A percentile compares a stretch with the other conserved stretches of the same genome.
phyloP scores from a whole-genome alignment of 1,140 invertebrate species.

The Eueides isabella region DNA sequence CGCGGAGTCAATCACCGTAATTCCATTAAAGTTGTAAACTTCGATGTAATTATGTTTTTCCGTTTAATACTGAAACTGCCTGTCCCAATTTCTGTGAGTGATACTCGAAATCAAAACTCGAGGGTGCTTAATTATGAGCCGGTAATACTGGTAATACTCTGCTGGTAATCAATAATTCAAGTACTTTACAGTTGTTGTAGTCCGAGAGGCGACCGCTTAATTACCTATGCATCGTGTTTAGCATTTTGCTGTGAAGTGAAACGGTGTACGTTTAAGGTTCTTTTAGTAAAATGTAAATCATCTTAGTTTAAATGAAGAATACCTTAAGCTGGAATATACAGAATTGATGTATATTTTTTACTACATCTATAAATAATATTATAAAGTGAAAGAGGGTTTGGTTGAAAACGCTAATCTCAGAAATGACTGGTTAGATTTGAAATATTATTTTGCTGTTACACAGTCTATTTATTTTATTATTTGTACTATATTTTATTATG shows the following conservation, averaged over 20 bases:
- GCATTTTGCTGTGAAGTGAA: constrained; percentile 3
- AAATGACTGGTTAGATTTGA: no score
- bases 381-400: no score
- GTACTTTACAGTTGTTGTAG: constrained; percentile 1
- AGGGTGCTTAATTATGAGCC: constrained; percentile 3
- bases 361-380: no score
- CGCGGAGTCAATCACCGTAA: constrained; percentile 7
- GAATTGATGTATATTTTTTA: no score
- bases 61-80: neutral
- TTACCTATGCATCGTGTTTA: constrained; percentile 2
- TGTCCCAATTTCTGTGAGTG: constrained; percentile 4
- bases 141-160: constrained; percentile 8
- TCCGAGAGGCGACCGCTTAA: constrained; percentile 6
- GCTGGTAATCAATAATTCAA: constrained; percentile 9
- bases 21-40: constrained; percentile 7
- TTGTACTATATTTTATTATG: no score
- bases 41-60: neutral
- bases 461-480: no score
- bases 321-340: neutral
- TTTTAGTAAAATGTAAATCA: neutral
- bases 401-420: no score
- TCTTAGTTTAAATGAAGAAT: neutral
- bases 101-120: constrained; percentile 11
- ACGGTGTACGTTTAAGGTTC: neutral
- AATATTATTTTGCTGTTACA: no score